phyloP scores from a whole-genome alignment of 2,888 invertebrate genomes.

The Acanthoscelides obtectus region DNA sequence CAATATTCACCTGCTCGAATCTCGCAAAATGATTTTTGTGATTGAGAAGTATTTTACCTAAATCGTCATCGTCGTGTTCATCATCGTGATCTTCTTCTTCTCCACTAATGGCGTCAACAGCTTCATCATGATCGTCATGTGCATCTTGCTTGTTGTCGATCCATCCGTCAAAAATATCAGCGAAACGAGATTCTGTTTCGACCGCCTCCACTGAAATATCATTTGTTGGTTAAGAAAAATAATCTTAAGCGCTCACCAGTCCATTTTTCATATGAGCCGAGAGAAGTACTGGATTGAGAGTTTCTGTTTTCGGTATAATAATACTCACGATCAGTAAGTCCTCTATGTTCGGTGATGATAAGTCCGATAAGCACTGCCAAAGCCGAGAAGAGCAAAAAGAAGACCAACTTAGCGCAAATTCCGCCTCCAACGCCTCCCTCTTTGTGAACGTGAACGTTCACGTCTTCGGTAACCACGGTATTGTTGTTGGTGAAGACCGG shows the following conservation, averaged over 20 bases:
- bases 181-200: slow-evolving; percentile 63
- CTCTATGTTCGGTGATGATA: slow-evolving; percentile 75
- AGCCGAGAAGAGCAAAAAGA: slow-evolving; percentile 69
- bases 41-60: too few relatives aligned
- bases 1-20: too few relatives aligned
- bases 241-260: too few relatives aligned
- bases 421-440: slow-evolving; percentile 77
- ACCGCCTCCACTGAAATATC: slow-evolving; percentile 51
- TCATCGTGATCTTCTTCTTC: slow-evolving; percentile 27
- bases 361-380: slow-evolving; percentile 70
- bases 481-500: slow-evolving; percentile 21
- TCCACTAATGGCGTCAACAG: slow-evolving; percentile 40
- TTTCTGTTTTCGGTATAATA: too few relatives aligned
- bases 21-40: too few relatives aligned
- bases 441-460: slow-evolving; percentile 72
- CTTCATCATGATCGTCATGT: slow-evolving; percentile 34
- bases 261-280: too few relatives aligned
- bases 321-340: slow-evolving; percentile 69
- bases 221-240: too few relatives aligned
- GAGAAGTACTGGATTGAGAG: too few relatives aligned
- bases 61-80: slow-evolving; percentile 27
- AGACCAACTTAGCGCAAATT: slow-evolving; percentile 79
- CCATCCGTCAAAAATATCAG: slow-evolving; percentile 76
- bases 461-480: slow-evolving; percentile 52
- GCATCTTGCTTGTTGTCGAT: slow-evolving; percentile 56